Conservation (phyloP, 2,888 invertebrate genomes). For the Troides oblongomaculatus region DNA sequence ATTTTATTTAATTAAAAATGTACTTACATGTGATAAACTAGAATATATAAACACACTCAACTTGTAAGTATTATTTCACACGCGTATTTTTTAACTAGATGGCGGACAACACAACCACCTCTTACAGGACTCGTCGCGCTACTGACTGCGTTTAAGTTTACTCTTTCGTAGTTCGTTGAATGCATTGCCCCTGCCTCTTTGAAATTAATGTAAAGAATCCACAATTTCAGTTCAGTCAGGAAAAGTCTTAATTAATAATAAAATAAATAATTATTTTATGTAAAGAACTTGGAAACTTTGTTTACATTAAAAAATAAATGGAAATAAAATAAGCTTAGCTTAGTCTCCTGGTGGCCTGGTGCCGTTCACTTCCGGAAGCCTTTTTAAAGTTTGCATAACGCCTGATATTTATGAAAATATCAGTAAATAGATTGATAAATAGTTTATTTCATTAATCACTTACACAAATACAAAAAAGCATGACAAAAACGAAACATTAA, state of each 20-base stretch:
- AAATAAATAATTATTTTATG: no score
- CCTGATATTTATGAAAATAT: no score
- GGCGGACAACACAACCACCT: slow-evolving; percentile 12
- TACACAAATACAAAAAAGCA: no score
- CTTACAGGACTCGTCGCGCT: slow-evolving; percentile 3
- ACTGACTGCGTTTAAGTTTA: slow-evolving; percentile 15
- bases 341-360: no score
- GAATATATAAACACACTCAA: slow-evolving; percentile 13
- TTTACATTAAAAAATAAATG: no score
- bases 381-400: no score
- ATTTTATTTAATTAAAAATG: neutral
- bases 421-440: no score
- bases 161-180: slow-evolving; percentile 14
- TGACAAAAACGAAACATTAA: no score
- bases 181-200: slow-evolving; percentile 20
- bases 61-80: slow-evolving; percentile 9
- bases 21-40: slow-evolving; percentile 20
- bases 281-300: no score
- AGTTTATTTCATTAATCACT: no score
- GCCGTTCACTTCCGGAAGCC: no score
- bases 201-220: neutral
- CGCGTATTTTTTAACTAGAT: slow-evolving; percentile 7
- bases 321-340: no score
- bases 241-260: slow-evolving; percentile 1
- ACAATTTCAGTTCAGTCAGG: neutral